Base-by-base conservation (phyloP, 2,113 vertebrate species). In the Talpa occidentalis region DNA sequence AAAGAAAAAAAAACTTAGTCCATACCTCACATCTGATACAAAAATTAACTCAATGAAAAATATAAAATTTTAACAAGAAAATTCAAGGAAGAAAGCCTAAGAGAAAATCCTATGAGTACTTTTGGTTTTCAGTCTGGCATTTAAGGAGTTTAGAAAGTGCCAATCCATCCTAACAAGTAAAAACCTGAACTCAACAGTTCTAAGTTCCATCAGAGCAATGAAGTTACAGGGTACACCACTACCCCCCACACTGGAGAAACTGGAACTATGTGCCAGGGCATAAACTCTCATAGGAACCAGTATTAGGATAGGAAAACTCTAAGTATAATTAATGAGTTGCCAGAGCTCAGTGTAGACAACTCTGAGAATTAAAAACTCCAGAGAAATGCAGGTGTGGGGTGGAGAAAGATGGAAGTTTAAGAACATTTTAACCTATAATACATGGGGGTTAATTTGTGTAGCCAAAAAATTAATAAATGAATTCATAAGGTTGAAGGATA, bases 11-110 rank as follows among this genome's bases (percentile, higher is more conserved):
- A 17, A 92, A 69, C 42, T 69, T 94, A 54, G 35, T 60, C 4
- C 59, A 47, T 35, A 77, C 0, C 35, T 92, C 77, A 88, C 26
- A 70, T 35, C 10, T 60, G 32, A 62, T 24, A 77, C 3, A 81
- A 88, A 77, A 88, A 67, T 81, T 56, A 74, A 91, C 37, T 67
- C 47, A 91, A 77, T 62, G 70, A 69, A 95, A 94, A 95, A 82
- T 67, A 5, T 82, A 52, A 88, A 64, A 52, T 3, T 52, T 52
- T 52, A 52, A 52, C 15, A 52, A 52, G 49, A 17, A 52, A 52
- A 52, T 52, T 60, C n/a, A 83, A 5, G 28, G 8, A 49, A 84
- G 52, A 60, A 90, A 84, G 87, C 30, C 49, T 9, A 74, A 35
- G 40, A 10, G 21, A 67, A 74, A 77, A 90, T 26, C 40, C 80